Evolutionary conservation across 2,113 vertebrate species (phyloP).

Genomic region (Pycnonotus jocosus): DNA sequence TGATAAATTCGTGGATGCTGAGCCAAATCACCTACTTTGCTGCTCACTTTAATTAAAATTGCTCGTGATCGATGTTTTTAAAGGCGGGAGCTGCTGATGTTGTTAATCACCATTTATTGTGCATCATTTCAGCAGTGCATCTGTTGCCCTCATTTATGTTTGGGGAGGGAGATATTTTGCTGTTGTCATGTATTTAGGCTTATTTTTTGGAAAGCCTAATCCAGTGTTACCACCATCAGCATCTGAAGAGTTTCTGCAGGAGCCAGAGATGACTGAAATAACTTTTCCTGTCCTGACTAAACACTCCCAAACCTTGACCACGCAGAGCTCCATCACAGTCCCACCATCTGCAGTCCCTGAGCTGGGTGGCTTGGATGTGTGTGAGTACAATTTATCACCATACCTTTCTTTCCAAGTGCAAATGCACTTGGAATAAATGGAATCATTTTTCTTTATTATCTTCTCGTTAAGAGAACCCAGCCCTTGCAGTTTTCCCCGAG

Average conservation of each 20-base stretch:
- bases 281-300: background rate
- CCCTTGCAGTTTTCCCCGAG: background rate
- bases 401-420: background rate
- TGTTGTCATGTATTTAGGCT: background rate
- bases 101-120: background rate
- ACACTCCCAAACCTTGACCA: background rate
- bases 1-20: background rate
- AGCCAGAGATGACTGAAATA: background rate
- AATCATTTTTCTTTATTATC: conserved; percentile 40
- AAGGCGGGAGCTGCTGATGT: conserved; percentile 9
- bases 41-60: conserved; percentile 38
- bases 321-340: background rate
- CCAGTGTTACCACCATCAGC: background rate
- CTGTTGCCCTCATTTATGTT: background rate
- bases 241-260: background rate
- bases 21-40: background rate
- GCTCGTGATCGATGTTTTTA: background rate
- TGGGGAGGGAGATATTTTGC: background rate
- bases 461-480: conserved; percentile 12
- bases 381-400: background rate
- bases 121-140: background rate
- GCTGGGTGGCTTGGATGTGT: background rate
- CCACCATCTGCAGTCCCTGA: background rate
- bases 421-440: background rate
- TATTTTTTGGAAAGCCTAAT: background rate